Evolutionary conservation across 2,113 vertebrate genomes (phyloP), one percentile per base, ranked within the genome.

Genomic region (Nestor notabilis): DNA sequence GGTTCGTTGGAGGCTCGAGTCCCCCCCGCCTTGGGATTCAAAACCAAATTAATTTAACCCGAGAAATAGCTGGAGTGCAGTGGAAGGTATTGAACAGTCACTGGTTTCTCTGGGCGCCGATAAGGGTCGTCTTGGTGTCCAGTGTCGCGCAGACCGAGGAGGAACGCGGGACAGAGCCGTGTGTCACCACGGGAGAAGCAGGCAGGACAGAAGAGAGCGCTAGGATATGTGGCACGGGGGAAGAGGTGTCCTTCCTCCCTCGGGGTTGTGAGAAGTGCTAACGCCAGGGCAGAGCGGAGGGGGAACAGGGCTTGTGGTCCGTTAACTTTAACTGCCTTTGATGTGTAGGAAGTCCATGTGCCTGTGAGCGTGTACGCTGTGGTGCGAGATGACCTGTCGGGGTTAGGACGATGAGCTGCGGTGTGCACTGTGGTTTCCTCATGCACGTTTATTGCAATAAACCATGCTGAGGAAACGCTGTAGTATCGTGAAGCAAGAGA

Each of bases 31-130:
- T 61, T 4, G 65, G 65, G 24, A 24, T 53, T 53, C 53, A 13
- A 53, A n/a, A 1, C 17, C 37, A 13, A 13, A 10, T 15, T 74
- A 3, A 4, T 79, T 47, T 55, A 15, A 24, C 39, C 27, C 15
- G 43, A 80, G 68, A 29, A 65, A 16, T 1, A 70, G 41, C 41
- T 11, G 72, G 81, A 35, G 71, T 5, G 63, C 33, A 10, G 75
- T 11, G 83, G n/a, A n/a, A 72, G 53, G 20, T 53, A 0, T 4
- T 27, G 87, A 10, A 44, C 70, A 1, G 19, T 14, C 68, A 0
- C 23, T 28, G 37, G 4, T 41, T 17, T 19, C 18, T 37, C 19
- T 5, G 87, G 29, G 5, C 24, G 61, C 78, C 16, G 31, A 37
- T 33, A 2, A 68, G 52, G 50, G 43, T 87, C 10, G 4, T 17